Percentiles rank a stretch among this genome's conserved stretches.
These are phyloP conservation scores for Acrossocheilus fasciatus DNA, from an alignment of 2,797 vertebrate genomes.

Conservation along the genomic window DNA sequence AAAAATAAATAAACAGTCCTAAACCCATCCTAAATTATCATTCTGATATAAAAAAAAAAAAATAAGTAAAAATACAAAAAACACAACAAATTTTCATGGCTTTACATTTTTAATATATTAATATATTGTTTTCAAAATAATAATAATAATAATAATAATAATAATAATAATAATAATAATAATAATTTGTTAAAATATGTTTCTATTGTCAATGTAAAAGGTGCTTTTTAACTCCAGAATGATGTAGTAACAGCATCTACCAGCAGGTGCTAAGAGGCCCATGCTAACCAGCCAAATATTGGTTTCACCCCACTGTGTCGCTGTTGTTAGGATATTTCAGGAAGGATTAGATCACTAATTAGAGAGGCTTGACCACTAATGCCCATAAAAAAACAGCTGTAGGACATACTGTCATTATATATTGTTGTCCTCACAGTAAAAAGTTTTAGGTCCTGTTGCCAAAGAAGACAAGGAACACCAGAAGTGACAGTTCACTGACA, in stretches of 20 bases:
- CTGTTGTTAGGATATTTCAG: neutral
- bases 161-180: no score
- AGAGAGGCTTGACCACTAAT: conserved; percentile 5
- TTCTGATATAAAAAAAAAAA: no score
- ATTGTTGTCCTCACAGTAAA: conserved; percentile 11
- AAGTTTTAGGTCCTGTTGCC: conserved; percentile 3
- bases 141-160: neutral
- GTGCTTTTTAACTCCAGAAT: neutral
- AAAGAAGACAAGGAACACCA: neutral
- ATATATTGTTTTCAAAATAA: neutral
- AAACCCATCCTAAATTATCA: no score
- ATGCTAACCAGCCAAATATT: neutral
- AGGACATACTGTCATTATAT: neutral
- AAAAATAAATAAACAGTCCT: no score
- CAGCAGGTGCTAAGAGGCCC: neutral
- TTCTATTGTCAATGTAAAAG: neutral
- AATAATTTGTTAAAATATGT: neutral
- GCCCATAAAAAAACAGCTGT: conserved; percentile 7
- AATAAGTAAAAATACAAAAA: no score
- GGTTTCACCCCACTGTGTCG: neutral
- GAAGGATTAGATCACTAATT: conserved; percentile 15
- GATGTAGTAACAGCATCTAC: neutral
- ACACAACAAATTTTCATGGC: no score
- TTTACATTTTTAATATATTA: neutral
- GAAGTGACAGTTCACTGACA: conserved; percentile 40